Conservation (phyloP, 2,888 invertebrate genomes). For the Adineta ricciae region DNA sequence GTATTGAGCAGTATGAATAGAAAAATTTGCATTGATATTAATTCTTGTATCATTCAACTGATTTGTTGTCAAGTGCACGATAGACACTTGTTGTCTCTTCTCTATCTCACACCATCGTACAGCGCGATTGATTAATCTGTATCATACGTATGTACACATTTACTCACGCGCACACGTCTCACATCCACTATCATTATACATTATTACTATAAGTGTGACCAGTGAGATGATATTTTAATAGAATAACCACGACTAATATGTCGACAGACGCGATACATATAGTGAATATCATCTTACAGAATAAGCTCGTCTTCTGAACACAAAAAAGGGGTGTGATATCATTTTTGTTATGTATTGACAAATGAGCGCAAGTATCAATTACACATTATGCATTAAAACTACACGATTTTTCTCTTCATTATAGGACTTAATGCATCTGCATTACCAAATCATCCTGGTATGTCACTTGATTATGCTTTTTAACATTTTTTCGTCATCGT, state of each 20-base stretch:
- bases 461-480: background rate
- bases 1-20: background rate
- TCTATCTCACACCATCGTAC: background rate
- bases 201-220: background rate
- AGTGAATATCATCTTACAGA: background rate
- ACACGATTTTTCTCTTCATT: background rate
- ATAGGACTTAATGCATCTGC: background rate
- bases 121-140: conserved; percentile 3
- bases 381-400: no score
- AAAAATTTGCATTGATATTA: background rate
- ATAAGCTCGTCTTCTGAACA: background rate
- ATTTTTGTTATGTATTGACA: no score
- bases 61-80: background rate
- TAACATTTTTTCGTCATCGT: no score
- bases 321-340: no score
- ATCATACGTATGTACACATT: background rate
- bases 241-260: background rate
- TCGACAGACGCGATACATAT: background rate
- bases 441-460: background rate
- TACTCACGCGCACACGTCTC: background rate
- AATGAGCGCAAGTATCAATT: no score
- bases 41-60: background rate
- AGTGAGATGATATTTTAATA: background rate
- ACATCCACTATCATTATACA: background rate
- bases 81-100: background rate